Percentiles rank a stretch among this genome's conserved stretches.
Conservation (phyloP, 2,113 vertebrate species). For the Leucopsar rothschildi region DNA sequence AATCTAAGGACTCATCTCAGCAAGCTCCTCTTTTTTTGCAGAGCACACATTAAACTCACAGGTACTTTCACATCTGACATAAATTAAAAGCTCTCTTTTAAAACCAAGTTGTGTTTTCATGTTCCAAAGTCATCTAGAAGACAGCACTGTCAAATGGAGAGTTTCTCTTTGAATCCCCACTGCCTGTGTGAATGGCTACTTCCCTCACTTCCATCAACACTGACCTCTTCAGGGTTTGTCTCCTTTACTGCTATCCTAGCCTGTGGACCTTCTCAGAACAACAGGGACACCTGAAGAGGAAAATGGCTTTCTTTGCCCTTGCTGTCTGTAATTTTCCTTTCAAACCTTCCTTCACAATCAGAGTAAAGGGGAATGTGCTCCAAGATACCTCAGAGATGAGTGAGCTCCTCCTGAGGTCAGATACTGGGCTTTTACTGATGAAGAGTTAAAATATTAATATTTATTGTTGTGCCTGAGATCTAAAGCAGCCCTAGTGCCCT, state of each 20-base stretch:
- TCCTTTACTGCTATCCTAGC: fast-evolving
- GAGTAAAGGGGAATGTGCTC: background rate
- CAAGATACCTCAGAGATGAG: background rate
- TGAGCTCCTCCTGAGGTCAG: background rate
- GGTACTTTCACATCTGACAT: slow-evolving; percentile 28
- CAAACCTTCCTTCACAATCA: background rate
- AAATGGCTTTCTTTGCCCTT: background rate
- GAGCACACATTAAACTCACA: background rate
- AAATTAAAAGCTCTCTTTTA: slow-evolving; percentile 11
- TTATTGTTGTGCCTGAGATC: background rate
- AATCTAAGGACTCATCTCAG: background rate
- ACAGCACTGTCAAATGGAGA: slow-evolving; percentile 42
- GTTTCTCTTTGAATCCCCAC: slow-evolving; percentile 16
- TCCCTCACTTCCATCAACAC: background rate
- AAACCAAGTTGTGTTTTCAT: slow-evolving; percentile 13
- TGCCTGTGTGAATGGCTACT: background rate
- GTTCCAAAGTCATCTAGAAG: background rate
- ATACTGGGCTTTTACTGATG: background rate
- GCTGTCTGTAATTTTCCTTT: background rate
- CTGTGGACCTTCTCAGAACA: background rate
- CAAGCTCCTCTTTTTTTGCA: background rate
- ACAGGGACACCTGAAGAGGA: background rate
- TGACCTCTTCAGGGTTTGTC: background rate
- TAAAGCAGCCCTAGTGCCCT: background rate
- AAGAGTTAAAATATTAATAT: background rate